Evolutionary conservation across 2,113 vertebrate species (phyloP), one percentile per base, ranked within the genome.

Genomic region (Chlorodrepanis virens): DNA sequence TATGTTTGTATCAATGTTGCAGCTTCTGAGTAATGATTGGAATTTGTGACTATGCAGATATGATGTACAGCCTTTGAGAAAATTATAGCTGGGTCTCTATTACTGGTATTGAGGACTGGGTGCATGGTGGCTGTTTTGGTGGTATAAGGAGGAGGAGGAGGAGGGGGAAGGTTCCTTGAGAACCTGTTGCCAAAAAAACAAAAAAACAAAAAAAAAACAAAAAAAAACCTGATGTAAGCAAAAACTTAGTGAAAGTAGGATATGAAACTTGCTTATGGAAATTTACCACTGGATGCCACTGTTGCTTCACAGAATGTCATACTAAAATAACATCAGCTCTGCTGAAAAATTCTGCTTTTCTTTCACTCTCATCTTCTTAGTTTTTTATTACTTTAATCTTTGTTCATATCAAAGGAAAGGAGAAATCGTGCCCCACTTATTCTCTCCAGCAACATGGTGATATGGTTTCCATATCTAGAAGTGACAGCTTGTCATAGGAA

Each of bases 261-360:
- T 81, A 28, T 50, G 45, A 44, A 82, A 64, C 61, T 92, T 93
- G 42, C 76, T 91, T 95, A 50, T 90, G 77, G 93, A 87, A 82
- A 76, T 82, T 57, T 93, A 92, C 97, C 97, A 97, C 97, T 97
- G 97, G 97, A 97, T 97, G 97, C 97, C 97, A 97, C 96, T 97
- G 91, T 97, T 97, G 97, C 95, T 96, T 96, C 97, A 94, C 85
- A 59, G 63, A 96, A 95, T 56, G 64, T 74, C 68, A 52, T 79
- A 35, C 33, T 76, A 78, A 93, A 90, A 89, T 70, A 78, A 44
- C n/a, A 83, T 70, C 2, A 8, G 23, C 54, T 80, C 49, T 82
- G 44, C 50, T 84, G 53, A 69, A 91, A 90, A 91, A 90, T 53
- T 86, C 74, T 91, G 35, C 71, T 86, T 93, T 94, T 80, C 54